A percentile compares a stretch with the other conserved stretches of the same genome.
These are phyloP conservation scores for Zaprionus bogoriensis DNA, from an alignment of 2,888 invertebrate genomes.

Conservation along the genomic window DNA sequence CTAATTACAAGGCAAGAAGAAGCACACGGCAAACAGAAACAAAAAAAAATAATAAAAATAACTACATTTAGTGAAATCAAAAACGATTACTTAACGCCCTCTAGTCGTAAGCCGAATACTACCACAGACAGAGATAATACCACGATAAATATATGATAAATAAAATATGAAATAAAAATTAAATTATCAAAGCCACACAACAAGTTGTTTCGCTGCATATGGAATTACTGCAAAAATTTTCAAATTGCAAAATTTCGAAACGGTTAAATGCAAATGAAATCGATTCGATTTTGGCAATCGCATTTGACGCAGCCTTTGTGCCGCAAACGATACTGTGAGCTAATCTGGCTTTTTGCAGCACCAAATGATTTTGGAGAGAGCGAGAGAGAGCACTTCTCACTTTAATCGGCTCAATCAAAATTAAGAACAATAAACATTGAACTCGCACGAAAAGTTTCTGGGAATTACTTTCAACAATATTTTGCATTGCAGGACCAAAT, in stretches of 20 bases:
- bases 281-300: background rate
- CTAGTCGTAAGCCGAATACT: conserved; percentile 65
- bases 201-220: background rate
- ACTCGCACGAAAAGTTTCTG: background rate
- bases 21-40: background rate
- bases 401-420: background rate
- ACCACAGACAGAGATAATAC: conserved; percentile 32
- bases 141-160: conserved; percentile 49
- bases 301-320: background rate
- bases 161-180: conserved; percentile 42
- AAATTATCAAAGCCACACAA: conserved; percentile 59
- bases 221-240: background rate
- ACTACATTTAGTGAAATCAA: conserved; percentile 62
- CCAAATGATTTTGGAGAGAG: background rate
- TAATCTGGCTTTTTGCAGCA: background rate
- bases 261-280: background rate
- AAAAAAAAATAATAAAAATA: conserved; percentile 34
- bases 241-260: background rate
- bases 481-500: conserved; percentile 51
- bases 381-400: background rate
- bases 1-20: conserved; percentile 8
- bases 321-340: background rate
- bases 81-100: conserved; percentile 61
- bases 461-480: conserved; percentile 54
- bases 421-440: conserved; percentile 4